Evolutionary conservation across 2,113 vertebrate genomes (phyloP), one percentile per base, ranked within the genome.

Genomic region (Hippocampus comes): DNA sequence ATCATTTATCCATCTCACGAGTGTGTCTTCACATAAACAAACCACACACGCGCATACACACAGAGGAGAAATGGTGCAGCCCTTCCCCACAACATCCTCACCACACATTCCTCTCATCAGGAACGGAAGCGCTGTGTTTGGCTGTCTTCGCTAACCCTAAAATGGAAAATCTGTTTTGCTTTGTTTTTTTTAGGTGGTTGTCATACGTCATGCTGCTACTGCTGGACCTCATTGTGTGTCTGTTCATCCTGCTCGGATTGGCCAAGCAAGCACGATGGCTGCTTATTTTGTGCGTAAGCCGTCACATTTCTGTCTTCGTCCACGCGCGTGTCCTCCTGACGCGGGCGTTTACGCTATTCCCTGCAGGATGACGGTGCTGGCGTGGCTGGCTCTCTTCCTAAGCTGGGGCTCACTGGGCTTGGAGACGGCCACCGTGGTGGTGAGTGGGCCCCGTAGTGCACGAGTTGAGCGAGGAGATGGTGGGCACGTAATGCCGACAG

Each of bases 251-350:
- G 63, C 92, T 97, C 74, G 95, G 95, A 66, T 88, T 97, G 81
- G 95, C 95, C 4, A 96, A 96, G 82, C 95, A 96, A 82, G 94
- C 94, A 76, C 95, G 95, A 81, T 97, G 95, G 94, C 94, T 97
- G 68, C 94, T 97, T 80, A 93, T 94, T 59, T 75, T 96, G 95
- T 97, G 79, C 94, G 95, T 91, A 23, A 59, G 56, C 67, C 64
- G 41, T 68, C 48, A 66, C 69, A 41, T 67, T 75, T 69, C 71
- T 71, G 42, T 67, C 59, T 53, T 42, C 17, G 53, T 30, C 67
- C 67, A 42, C 59, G 60, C 41, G 20, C 6, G 8, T 9, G 11
- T 21, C 21, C 12, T 10, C 9, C 70, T 81, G 18, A 88, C 67
- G 61, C 46, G 46, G 34, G 34, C 34, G 34, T 77, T 56, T 83